Evolutionary conservation across 1,140 invertebrate genomes (phyloP), one percentile per base, ranked within the genome.

Genomic region (Spodoptera litura): DNA sequence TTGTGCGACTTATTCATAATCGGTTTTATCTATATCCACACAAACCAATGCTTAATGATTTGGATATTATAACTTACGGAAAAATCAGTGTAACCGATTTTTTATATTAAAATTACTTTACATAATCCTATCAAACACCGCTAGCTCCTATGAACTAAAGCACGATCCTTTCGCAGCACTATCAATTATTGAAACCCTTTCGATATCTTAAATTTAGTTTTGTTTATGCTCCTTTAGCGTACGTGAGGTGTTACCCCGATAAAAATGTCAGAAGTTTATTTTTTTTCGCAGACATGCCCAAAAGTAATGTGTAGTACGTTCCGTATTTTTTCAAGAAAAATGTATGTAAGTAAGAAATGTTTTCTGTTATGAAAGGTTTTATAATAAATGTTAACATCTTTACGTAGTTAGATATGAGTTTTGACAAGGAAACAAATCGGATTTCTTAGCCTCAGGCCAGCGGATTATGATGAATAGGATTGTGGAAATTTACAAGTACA

Each of bases 171-270:
- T 44, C n/a, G 27, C 70, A 68, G 53, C 56, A 35, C 15, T 59
- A 81, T 81, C 68, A 77, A 81, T 81, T 81, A 81, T 81, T 71
- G 31, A 81, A 72, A 35, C 56, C 31, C 38, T 66, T 31, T 66
- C 66, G 79, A 81, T 81, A 78, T 66, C 79, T 81, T 81, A 81
- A 81, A 81, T 81, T 81, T 73, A 58, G 79, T 78, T 81, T 81
- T 81, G 79, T 81, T 81, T 81, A 81, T 59, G 35, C 49, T 31
- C 56, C 70, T 52, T 27, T 62, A 55, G 66, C 35, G 61, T 58
- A 77, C 74, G 74, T 66, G 62, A 55, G 56, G 58, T 61, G 72
- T 74, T 61, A 35, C 72, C n/a, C 15, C 73, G 27, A 77, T 77
- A 77, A 77, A 77, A 77, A 77, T 64, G 74, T 77, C 74, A 77